Evolutionary conservation across 23 tunicate species (phyloP).

Genomic region (Oikopleura dioica): DNA sequence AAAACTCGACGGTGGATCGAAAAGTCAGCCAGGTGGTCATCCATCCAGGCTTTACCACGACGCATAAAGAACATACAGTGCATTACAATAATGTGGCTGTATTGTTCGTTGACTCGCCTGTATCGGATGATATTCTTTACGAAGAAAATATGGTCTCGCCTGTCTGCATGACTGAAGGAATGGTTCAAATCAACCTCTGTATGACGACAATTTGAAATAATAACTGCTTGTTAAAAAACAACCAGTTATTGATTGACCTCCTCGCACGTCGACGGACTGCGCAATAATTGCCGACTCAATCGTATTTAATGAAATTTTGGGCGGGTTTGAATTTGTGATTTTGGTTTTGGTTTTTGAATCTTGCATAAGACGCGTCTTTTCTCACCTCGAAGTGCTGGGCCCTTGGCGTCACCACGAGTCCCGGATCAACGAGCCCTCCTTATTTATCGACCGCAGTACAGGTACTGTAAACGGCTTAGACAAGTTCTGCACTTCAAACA

Average conservation of each 20-base stretch:
- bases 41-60: conserved; percentile 8
- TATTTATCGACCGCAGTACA: background rate
- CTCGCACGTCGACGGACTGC: background rate
- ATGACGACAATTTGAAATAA: background rate
- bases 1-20: background rate
- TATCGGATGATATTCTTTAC: background rate
- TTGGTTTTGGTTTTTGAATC: background rate
- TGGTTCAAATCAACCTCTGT: background rate
- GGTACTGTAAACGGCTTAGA: no score
- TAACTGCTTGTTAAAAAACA: background rate
- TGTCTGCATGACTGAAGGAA: background rate
- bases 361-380: background rate
- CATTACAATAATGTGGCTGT: conserved; percentile 3
- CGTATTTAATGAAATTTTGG: background rate
- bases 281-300: background rate
- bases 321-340: background rate
- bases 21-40: background rate
- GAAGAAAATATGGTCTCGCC: background rate
- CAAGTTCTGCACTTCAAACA: no score
- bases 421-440: background rate
- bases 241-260: background rate
- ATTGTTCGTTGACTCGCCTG: background rate
- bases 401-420: background rate
- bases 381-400: conserved; percentile 7
- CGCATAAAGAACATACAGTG: background rate